These are phyloP conservation scores for Acrobeloides nanus DNA, from an alignment of 2,888 invertebrate genomes.

Conservation along the genomic window DNA sequence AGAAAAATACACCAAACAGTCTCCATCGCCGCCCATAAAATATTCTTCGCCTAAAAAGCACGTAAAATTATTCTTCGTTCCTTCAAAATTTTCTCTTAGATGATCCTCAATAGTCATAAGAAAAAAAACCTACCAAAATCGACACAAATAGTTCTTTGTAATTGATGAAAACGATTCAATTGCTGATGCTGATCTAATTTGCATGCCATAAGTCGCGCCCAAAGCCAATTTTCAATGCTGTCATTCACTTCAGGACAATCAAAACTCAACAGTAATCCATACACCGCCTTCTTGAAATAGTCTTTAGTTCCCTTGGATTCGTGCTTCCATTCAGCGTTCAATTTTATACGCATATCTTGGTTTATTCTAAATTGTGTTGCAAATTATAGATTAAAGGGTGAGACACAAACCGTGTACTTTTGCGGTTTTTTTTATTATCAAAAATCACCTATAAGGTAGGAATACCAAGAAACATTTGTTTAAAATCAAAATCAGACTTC, in stretches of 20 bases:
- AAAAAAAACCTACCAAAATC: constrained; percentile 38
- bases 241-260: constrained; percentile 32
- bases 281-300: constrained; percentile 39
- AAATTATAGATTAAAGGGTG: too few relatives aligned
- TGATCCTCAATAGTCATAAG: not conserved
- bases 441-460: not conserved
- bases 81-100: not conserved
- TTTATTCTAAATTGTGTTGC: constrained; percentile 29
- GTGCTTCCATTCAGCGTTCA: constrained; percentile 48
- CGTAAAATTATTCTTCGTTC: too few relatives aligned
- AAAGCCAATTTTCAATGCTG: constrained; percentile 51
- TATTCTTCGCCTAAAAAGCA: constrained; percentile 44
- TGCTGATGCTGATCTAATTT: constrained; percentile 35
- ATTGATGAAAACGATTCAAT: constrained; percentile 33
- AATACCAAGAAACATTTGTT: too few relatives aligned
- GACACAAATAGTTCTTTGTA: constrained; percentile 42
- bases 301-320: constrained; percentile 32
- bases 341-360: constrained; percentile 33
- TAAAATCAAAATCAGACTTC: too few relatives aligned
- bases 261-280: constrained; percentile 40
- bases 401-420: too few relatives aligned
- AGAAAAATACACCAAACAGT: constrained; percentile 39
- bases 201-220: constrained; percentile 41
- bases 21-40: constrained; percentile 40
- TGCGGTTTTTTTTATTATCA: constrained; percentile 1